Evolutionary conservation across 2,797 vertebrate species (phyloP), one percentile per base, ranked within the genome.

Genomic region (Melopsittacus undulatus): DNA sequence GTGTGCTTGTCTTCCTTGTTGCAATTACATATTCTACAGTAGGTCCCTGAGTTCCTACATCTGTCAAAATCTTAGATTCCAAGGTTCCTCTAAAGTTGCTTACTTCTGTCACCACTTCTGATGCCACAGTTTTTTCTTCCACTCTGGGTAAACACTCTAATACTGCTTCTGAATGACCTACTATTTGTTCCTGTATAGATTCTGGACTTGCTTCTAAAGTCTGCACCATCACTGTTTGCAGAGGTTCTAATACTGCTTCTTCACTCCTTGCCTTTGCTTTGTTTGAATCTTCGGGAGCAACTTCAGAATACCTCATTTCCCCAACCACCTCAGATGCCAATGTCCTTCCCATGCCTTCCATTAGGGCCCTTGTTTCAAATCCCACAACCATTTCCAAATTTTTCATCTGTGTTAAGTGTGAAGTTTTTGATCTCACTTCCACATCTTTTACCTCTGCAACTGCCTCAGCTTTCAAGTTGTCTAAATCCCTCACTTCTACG

Each of bases 1-100:
- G 69, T 9, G 29, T 54, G 56, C 73, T 62, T 83, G 75, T 86
- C 13, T 17, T 67, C 29, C 13, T 46, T 48, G 70, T 87, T 87
- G 81, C 78, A 85, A 85, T 76, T 59, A 40, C 30, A 86, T 81
- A 83, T 11, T 93, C 94, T 66, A 43, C 74, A 95, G 66, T n/a
- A 92, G 94, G 56, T 56, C 87, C 95, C 78, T 82, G 83, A 95
- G 88, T 80, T 72, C 77, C 84, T 36, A 11, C 23, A 83, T 82
- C 87, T 64, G 67, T 30, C 3, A 7, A 14, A 22, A 78, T 34
- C n/a, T 61, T 29, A 36, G 72, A 75, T 62, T 91, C 81, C 9
- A 3, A 66, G 82, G n/a, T 42, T 66, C n/a, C 92, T 51, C 48
- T 48, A 54, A 81, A 85, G 72, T 66, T 77, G 51, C 56, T 89